Percentiles rank a stretch among this genome's conserved stretches.
Conservation (phyloP, 2,888 invertebrate species). For the Deilephila porcellus region DNA sequence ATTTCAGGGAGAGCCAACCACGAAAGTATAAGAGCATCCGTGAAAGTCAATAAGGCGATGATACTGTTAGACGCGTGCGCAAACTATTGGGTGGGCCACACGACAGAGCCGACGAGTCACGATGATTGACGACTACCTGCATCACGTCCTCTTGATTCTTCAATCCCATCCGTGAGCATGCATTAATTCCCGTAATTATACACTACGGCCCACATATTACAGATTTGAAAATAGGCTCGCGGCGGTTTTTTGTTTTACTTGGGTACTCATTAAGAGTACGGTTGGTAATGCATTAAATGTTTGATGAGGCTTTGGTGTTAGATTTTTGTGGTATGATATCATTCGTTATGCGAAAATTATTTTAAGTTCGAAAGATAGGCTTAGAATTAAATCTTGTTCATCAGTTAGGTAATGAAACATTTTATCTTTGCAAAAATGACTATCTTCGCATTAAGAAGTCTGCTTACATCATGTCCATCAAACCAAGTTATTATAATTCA, state of each 20-base stretch:
- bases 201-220: constrained; percentile 6
- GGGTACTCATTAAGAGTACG: neutral
- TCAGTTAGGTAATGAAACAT: no score
- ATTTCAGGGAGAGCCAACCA: neutral
- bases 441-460: no score
- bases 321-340: no score
- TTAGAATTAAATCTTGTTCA: no score
- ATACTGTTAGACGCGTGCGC: constrained; percentile 58
- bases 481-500: no score
- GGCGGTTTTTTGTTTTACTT: neutral
- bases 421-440: no score
- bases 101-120: constrained; percentile 65
- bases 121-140: constrained; percentile 66
- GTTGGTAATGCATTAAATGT: neutral
- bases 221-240: neutral
- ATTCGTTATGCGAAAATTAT: no score
- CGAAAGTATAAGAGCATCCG: neutral
- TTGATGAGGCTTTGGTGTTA: neutral
- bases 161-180: constrained; percentile 42
- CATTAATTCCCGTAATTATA: constrained; percentile 46
- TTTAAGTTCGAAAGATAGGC: no score
- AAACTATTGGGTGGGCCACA: constrained; percentile 65
- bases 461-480: no score
- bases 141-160: constrained; percentile 43
- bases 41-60: constrained; percentile 28